These are phyloP conservation scores for Poicephalus meyeri DNA, from an alignment of 2,113 vertebrate genomes.

Conservation along the genomic window DNA sequence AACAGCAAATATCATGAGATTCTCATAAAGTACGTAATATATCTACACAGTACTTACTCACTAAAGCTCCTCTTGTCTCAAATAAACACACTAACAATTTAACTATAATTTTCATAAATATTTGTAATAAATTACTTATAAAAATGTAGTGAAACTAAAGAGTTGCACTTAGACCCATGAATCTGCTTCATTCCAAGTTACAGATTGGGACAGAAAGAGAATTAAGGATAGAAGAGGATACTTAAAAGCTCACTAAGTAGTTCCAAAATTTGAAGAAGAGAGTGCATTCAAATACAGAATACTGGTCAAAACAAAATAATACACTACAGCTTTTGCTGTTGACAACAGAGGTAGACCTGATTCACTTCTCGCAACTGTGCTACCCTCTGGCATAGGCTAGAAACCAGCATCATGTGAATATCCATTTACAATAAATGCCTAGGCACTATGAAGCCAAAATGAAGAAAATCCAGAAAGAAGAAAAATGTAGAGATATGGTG, in stretches of 20 bases:
- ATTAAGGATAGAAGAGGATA: background rate
- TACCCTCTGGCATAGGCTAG: background rate
- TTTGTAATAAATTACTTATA: background rate
- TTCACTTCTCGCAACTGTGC: rapidly evolving
- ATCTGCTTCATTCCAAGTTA: background rate
- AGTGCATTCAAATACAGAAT: background rate
- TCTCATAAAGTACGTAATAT: background rate
- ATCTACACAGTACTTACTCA: background rate
- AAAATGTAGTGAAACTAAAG: background rate
- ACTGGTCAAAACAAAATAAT: background rate
- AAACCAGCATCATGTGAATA: background rate
- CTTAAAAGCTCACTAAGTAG: background rate
- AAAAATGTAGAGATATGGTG: background rate
- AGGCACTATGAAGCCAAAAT: background rate
- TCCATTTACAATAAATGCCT: background rate
- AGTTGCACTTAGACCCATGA: background rate
- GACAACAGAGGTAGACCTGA: background rate
- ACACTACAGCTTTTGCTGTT: background rate
- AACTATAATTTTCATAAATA: background rate
- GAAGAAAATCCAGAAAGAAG: background rate
- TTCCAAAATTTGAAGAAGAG: background rate
- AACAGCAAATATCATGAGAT: background rate
- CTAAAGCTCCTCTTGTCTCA: background rate
- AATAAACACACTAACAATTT: background rate
- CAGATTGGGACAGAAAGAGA: background rate